Conservation (phyloP, 2,888 invertebrate genomes). For the Mycogona germanica region DNA sequence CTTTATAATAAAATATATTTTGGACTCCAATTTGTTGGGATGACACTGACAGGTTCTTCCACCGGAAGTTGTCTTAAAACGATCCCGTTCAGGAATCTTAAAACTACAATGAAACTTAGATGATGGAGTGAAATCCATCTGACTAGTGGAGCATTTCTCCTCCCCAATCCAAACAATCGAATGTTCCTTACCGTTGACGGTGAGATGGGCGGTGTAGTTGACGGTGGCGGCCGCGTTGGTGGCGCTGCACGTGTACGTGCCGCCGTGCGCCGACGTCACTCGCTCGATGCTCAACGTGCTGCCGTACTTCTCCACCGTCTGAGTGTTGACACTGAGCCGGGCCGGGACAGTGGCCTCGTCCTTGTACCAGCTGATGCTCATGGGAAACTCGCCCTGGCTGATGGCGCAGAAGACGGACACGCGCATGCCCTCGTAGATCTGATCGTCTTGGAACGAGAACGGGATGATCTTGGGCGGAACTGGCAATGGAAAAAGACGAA, state of each 20-base stretch:
- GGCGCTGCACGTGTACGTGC: constrained; percentile 60
- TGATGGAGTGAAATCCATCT: no score
- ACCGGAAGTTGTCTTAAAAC: no score
- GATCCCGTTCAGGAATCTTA: no score
- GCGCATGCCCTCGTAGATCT: constrained; percentile 20
- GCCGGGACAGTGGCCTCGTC: constrained; percentile 15
- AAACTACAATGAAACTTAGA: no score
- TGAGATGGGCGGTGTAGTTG: constrained; percentile 60
- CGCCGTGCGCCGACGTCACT: constrained; percentile 20
- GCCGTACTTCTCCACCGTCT: constrained; percentile 19
- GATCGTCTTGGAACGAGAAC: constrained; percentile 22
- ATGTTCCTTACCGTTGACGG: constrained; percentile 56
- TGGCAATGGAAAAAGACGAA: constrained; percentile 6
- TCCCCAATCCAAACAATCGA: no score
- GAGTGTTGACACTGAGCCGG: constrained; percentile 17
- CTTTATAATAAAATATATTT: no score
- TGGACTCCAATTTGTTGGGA: no score
- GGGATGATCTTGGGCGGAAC: constrained; percentile 22
- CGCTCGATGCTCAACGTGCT: constrained; percentile 20
- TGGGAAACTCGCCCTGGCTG: constrained; percentile 19
- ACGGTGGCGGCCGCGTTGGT: constrained; percentile 72
- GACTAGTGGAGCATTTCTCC: no score
- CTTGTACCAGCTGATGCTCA: constrained; percentile 20
- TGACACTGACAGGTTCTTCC: no score
- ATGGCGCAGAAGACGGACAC: constrained; percentile 20